A percentile compares a stretch with the other conserved stretches of the same genome.
These are phyloP conservation scores for Acleris literana DNA, from an alignment of 2,888 invertebrate genomes.

Conservation along the genomic window DNA sequence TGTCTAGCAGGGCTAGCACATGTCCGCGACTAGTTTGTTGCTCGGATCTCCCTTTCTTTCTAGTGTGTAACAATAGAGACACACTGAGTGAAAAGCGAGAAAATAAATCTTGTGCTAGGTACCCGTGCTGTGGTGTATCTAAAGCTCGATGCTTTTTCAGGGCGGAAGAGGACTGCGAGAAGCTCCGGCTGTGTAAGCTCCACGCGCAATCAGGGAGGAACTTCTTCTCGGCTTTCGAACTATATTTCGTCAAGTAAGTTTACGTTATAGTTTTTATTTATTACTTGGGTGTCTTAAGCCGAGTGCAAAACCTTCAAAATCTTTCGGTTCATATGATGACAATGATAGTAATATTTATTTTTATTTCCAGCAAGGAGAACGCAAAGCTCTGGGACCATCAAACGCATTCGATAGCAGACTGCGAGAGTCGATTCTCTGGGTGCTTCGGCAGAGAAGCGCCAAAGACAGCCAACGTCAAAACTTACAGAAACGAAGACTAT, in stretches of 20 bases:
- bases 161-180: slow-evolving; percentile 67
- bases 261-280: neutral
- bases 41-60: too few species aligned
- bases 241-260: slow-evolving; percentile 79
- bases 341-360: neutral
- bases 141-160: slow-evolving; percentile 39
- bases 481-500: slow-evolving; percentile 29
- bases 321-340: too few species aligned
- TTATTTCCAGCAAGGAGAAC: slow-evolving; percentile 67
- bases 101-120: too few species aligned
- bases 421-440: slow-evolving; percentile 58
- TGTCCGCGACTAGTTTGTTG: too few species aligned
- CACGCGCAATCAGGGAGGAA: slow-evolving; percentile 63
- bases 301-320: too few species aligned
- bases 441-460: slow-evolving; percentile 49
- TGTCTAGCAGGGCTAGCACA: too few species aligned
- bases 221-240: slow-evolving; percentile 68
- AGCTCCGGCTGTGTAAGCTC: slow-evolving; percentile 66
- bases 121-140: neutral
- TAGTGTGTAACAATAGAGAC: too few species aligned
- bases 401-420: slow-evolving; percentile 55
- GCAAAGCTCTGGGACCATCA: slow-evolving; percentile 75
- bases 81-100: too few species aligned
- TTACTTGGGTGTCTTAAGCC: neutral
- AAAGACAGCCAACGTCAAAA: neutral